These are phyloP conservation scores for Micromesistius poutassou DNA, from an alignment of 2,797 vertebrate species.

Conservation along the genomic window DNA sequence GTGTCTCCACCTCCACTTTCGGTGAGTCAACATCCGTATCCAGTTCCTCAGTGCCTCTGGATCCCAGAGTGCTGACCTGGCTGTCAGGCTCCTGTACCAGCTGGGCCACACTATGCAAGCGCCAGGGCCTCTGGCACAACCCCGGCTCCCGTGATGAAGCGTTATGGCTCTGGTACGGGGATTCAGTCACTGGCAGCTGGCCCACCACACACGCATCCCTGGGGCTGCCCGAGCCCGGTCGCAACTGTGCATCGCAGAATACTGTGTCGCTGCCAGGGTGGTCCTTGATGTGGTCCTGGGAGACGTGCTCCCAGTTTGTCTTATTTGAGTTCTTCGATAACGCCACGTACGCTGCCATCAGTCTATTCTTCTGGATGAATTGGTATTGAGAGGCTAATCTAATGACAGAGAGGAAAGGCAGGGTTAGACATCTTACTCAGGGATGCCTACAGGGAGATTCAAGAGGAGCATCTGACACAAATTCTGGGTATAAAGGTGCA, in stretches of 20 bases:
- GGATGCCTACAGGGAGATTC: background rate
- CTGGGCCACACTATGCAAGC: conserved; percentile 49
- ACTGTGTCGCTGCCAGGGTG: conserved; percentile 12
- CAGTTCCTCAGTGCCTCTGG: conserved; percentile 16
- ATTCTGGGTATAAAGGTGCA: too few relatives aligned
- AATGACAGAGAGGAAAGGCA: background rate
- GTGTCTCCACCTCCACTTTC: background rate
- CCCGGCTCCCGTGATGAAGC: conserved; percentile 7
- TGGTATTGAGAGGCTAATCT: background rate
- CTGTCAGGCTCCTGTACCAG: conserved; percentile 71
- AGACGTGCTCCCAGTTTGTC: conserved; percentile 47
- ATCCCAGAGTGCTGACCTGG: conserved; percentile 36
- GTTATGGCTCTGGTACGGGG: conserved; percentile 5
- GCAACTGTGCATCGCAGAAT: background rate
- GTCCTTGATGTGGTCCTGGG: conserved; percentile 13
- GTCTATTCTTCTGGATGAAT: conserved; percentile 28
- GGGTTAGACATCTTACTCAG: background rate
- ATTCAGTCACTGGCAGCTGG: conserved; percentile 25
- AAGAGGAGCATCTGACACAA: too few relatives aligned
- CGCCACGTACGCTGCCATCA: conserved; percentile 45
- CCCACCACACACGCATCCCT: conserved; percentile 53
- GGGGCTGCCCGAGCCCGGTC: conserved; percentile 43
- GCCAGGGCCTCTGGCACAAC: background rate
- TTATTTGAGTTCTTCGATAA: conserved; percentile 31
- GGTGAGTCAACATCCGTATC: conserved; percentile 13